A percentile compares a stretch with the other conserved stretches of the same genome.
Conservation (phyloP, 2,797 vertebrate genomes). For the Emydoidea blandingii region DNA sequence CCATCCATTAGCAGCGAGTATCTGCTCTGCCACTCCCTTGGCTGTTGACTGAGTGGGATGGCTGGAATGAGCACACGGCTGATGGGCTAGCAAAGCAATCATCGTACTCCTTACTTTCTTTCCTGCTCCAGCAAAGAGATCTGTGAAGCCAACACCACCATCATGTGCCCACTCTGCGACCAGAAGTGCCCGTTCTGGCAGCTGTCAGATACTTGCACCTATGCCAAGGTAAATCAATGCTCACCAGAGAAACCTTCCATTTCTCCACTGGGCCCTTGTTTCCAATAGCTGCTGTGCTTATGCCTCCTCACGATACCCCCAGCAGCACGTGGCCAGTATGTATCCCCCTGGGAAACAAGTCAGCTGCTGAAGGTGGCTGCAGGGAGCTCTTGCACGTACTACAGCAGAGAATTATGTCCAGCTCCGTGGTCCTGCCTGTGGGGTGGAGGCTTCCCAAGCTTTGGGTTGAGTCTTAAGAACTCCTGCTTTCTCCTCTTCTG, state of each 20-base stretch:
- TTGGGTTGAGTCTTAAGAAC: neutral
- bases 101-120: neutral
- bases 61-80: too few relatives aligned
- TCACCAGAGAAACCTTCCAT: too few relatives aligned
- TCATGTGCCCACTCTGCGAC: constrained; percentile 95
- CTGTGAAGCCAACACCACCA: constrained; percentile 82
- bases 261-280: neutral
- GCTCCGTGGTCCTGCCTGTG: too few relatives aligned
- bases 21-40: neutral
- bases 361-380: neutral
- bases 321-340: neutral
- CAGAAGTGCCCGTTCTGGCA: constrained; percentile 87
- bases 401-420: rapidly evolving
- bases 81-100: neutral
- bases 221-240: constrained; percentile 87
- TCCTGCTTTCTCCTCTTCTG: rapidly evolving
- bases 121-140: constrained; percentile 88
- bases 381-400: neutral
- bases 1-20: neutral
- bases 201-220: constrained; percentile 92
- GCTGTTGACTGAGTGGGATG: neutral
- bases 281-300: rapidly evolving
- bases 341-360: neutral
- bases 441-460: neutral
- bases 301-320: neutral